Conservation (phyloP, 2,888 invertebrate genomes). For the Deilephila porcellus region DNA sequence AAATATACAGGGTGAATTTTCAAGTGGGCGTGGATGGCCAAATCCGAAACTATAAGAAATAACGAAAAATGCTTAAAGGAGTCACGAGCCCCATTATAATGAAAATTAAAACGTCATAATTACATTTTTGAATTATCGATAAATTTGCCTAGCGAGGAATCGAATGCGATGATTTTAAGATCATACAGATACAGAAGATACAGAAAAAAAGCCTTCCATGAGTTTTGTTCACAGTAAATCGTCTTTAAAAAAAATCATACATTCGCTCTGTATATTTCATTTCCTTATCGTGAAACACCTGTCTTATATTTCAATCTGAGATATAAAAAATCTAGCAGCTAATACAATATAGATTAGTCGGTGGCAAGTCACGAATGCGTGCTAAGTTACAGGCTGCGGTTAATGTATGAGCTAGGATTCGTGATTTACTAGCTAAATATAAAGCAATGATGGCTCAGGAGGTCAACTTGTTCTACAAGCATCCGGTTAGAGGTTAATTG, state of each 20-base stretch:
- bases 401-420: conserved; percentile 55
- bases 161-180: too few relatives aligned
- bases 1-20: neutral
- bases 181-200: too few relatives aligned
- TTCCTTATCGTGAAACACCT: conserved; percentile 18
- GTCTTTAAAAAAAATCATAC: too few relatives aligned
- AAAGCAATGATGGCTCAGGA: conserved; percentile 60
- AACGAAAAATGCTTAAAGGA: too few relatives aligned
- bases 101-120: too few relatives aligned
- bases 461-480: conserved; percentile 61
- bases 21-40: too few relatives aligned
- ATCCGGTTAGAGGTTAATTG: conserved; percentile 60
- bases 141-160: too few relatives aligned
- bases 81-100: too few relatives aligned
- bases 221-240: too few relatives aligned
- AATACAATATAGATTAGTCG: conserved; percentile 33
- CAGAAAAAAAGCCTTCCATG: too few relatives aligned
- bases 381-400: conserved; percentile 55
- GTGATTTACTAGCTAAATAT: conserved; percentile 61
- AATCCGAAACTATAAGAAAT: too few relatives aligned
- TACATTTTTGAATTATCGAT: too few relatives aligned
- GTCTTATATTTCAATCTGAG: conserved; percentile 4
- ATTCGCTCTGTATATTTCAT: neutral
- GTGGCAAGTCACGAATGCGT: conserved; percentile 61
- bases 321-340: conserved; percentile 34